These are phyloP conservation scores for Quadroppia sp. DNA, from an alignment of 2,888 invertebrate species.

Conservation along the genomic window DNA sequence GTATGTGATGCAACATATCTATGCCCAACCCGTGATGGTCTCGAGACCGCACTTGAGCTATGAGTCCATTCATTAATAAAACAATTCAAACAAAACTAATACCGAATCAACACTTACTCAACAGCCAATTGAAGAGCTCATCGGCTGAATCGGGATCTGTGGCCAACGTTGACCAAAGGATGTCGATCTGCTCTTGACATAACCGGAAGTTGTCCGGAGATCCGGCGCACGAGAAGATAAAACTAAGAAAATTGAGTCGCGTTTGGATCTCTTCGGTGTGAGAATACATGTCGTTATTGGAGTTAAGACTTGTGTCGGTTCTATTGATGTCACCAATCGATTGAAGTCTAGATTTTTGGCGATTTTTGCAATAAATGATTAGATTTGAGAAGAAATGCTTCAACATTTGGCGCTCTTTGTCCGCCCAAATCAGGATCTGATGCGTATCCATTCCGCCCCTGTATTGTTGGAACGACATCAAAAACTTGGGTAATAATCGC, in stretches of 20 bases:
- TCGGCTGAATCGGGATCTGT: constrained; percentile 79
- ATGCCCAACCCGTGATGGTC: constrained; percentile 85
- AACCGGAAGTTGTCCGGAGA: constrained; percentile 75
- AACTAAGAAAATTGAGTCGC: constrained; percentile 82
- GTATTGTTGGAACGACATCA: constrained; percentile 85
- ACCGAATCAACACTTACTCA: constrained; percentile 56
- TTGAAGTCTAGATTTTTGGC: constrained; percentile 1
- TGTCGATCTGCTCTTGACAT: constrained; percentile 77
- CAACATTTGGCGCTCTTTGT: constrained; percentile 87
- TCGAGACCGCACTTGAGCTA: constrained; percentile 70
- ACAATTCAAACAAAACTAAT: neutral
- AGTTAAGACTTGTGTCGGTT: neutral
- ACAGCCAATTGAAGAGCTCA: constrained; percentile 86
- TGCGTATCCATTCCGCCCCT: constrained; percentile 75
- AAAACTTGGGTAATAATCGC: constrained; percentile 77
- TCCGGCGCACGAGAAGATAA: constrained; percentile 82
- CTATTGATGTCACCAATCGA: neutral
- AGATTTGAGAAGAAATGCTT: constrained; percentile 83
- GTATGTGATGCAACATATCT: constrained; percentile 79
- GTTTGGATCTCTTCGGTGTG: constrained; percentile 77
- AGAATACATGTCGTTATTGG: constrained; percentile 42
- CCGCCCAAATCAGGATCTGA: constrained; percentile 86
- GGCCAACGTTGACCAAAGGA: constrained; percentile 84
- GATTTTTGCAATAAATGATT: constrained; percentile 59
- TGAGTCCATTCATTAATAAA: no score